Evolutionary conservation across 2,113 vertebrate species (phyloP), one percentile per base, ranked within the genome.

Genomic region (Otocyon megalotis): DNA sequence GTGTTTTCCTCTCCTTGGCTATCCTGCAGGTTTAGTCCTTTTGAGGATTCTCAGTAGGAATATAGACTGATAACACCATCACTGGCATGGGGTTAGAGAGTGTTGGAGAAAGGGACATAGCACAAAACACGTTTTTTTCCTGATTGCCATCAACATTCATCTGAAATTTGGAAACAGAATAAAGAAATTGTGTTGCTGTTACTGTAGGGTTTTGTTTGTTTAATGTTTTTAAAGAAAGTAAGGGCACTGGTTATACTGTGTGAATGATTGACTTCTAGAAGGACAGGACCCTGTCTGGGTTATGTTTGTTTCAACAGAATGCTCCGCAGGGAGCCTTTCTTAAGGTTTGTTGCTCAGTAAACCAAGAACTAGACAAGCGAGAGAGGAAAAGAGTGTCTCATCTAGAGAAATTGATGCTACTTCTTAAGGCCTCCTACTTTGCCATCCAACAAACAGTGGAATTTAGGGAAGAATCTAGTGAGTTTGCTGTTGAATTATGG

Each of bases 81-180:
- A 16, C 7, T 85, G 26, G 22, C 9, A 3, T 50, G 24, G 6
- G 35, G 11, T 26, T 32, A 26, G 54, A 22, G 22, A 62, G n/a
- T 56, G 4, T 14, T 35, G 2, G 56, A 60, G 58, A 85, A 62
- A 62, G 58, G 24, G 12, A 69, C n/a, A 26, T 8, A 35, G 28
- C n/a, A 58, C 8, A 76, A 69, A 53, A 32, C 56, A 17, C 2
- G 30, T 28, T 71, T 60, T 67, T 30, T 4, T 50, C 20, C 3
- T 53, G n/a, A 81, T 56, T 26, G 65, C 22, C 30, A 50, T 50
- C 48, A 32, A 2, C 50, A 72, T 69, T 94, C 53, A 60, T 48
- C 37, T 86, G 80, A 76, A 81, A 74, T 62, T 74, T 58, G 60
- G 32, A 92, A 67, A 62, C 5, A 69, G 17, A 74, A 56, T 87